Base-by-base conservation (phyloP, 2,888 invertebrate species). In the Polyploca ridens region DNA sequence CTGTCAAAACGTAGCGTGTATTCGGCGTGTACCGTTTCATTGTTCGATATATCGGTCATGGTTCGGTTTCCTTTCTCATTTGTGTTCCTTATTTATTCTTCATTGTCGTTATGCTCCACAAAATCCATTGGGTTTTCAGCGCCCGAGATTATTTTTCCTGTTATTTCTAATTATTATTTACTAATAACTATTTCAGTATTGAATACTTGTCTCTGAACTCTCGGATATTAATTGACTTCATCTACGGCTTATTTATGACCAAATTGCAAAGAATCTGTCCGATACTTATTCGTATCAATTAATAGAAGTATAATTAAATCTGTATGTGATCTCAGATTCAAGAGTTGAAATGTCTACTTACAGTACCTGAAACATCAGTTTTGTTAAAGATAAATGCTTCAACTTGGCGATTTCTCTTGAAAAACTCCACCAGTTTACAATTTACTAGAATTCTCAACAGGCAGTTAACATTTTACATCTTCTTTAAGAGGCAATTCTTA, bases 21-120 rank as follows among this genome's bases (percentile, higher is more conserved):
- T 81, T 81, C 72, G 76, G 76, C 71, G 64, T 73, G 71, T 74
- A 73, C 74, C 70, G 77, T 75, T 74, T 71, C 76, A 81, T 80
- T 81, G 79, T 82, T 79, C 74, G 72, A 71, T 76, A 77, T 74
- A 74, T 79, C 76, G 79, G 82, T 76, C 83, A 82, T 79, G 77
- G 74, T 74, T 73, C 66, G 72, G 72, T 77, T 66, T 75, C 74
- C 77, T 78, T 75, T 78, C 76, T 68, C 75, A 76, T 73, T 61
- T 73, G 73, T 68, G 71, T 73, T 69, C 71, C 69, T 71, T 73
- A 64, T 69, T 68, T 66, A 71, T 69, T 60, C 64, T 64, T 69
- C 71, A 74, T 70, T 75, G 62, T 33, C 10, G 44, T 41, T 41
- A 61, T 61, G 61, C 41, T 41, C 41, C 10, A 61, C 19, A 41